Evolutionary conservation across 2,888 invertebrate genomes (phyloP).

Genomic region (Drosophila meridionalis): DNA sequence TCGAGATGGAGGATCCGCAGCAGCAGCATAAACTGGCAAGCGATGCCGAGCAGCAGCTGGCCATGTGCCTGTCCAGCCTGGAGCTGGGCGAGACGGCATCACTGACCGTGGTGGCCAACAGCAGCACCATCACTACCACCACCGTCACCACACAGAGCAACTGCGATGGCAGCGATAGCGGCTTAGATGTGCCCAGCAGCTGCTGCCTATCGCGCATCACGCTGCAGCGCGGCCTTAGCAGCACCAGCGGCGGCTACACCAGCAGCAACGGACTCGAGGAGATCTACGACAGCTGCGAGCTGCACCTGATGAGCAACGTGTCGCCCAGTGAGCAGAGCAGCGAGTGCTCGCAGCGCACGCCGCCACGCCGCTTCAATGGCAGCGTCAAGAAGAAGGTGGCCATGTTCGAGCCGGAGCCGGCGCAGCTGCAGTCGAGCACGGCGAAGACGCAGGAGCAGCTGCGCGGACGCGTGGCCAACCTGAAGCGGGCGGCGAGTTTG

Average conservation of each 20-base stretch:
- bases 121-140: conserved; percentile 27
- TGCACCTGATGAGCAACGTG: conserved; percentile 44
- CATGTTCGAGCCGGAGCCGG: conserved; percentile 85
- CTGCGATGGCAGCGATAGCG: conserved; percentile 91
- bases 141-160: conserved; percentile 48
- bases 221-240: conserved; percentile 86
- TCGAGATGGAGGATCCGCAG: conserved; percentile 60
- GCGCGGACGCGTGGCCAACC: conserved; percentile 85
- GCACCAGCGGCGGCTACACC: conserved; percentile 88
- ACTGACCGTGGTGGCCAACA: conserved; percentile 31
- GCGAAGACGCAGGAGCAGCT: conserved; percentile 68
- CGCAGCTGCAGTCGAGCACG: conserved; percentile 21
- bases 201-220: conserved; percentile 82
- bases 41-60: conserved; percentile 57
- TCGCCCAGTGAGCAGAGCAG: conserved; percentile 90
- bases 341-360: conserved; percentile 87
- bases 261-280: conserved; percentile 86
- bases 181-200: conserved; percentile 88
- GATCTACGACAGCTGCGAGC: conserved; percentile 80
- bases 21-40: conserved; percentile 54
- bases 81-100: conserved; percentile 69
- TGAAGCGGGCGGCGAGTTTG: conserved; percentile 85
- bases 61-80: conserved; percentile 72
- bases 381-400: conserved; percentile 87
- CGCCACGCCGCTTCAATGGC: conserved; percentile 62